Evolutionary conservation across 2,888 invertebrate species (phyloP), one percentile per base, ranked within the genome.

Genomic region (Hemistola chrysoprasaria): DNA sequence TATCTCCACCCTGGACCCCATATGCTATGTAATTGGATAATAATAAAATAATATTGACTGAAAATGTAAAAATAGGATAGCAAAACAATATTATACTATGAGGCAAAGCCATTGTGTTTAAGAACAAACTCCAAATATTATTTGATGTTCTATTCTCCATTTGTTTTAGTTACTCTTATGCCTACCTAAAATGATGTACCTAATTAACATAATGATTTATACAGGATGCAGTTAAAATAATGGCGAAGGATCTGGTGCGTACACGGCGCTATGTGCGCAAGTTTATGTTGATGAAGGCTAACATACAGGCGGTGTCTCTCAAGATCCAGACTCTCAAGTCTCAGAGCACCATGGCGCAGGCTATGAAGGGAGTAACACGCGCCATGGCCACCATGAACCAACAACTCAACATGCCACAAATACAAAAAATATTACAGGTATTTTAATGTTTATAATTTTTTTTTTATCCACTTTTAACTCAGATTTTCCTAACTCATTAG

Each of bases 331-430:
- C 99, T 0, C 91, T 99, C 9, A 94, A 97, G 78, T 98, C 98
- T 4, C 99, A 99, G 87, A 99, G 98, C 89, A 96, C 98, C 3
- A 99, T 99, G 99, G 99, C 99, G 9, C 95, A 97, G 84, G 99
- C 99, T 0, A 99, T 99, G 99, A 96, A 96, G 78, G 99, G 99
- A 11, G 99, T 99, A 24, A 99, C 99, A 1, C 94, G 94, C 75
- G 99, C 99, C 47, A 99, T 99, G 99, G 95, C 95, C 72, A 95
- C 94, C 72, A 99, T 99, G 99, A 99, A 99, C 85, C 91, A 95
- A 11, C 96, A 97, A 77, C 86, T 99, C 71, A 99, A 99, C 88
- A 91, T 99, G 80, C 99, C 99, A 6, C 98, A 99, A 90, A 99
- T 99, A 71, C 99, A 99, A 82, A 95, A 96, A 74, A 99, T 99